These are phyloP conservation scores for Cossypha caffra DNA, from an alignment of 2,797 vertebrate genomes.

Conservation along the genomic window DNA sequence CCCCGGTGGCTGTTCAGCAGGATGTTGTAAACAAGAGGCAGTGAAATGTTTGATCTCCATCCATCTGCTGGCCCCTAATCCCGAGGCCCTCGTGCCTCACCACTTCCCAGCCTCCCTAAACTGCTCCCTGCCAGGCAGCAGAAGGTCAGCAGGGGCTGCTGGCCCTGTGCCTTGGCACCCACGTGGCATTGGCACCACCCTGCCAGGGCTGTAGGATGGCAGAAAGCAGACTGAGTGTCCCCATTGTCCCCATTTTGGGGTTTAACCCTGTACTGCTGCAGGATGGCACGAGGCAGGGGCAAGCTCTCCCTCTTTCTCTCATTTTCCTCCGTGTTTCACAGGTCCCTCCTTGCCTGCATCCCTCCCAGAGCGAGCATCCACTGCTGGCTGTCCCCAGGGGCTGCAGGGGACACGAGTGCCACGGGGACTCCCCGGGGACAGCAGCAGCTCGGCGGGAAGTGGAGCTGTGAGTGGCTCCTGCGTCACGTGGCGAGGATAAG, in stretches of 20 bases:
- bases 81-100: not conserved
- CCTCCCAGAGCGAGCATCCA: accelerated
- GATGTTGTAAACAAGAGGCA: not conserved
- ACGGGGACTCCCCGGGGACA: not conserved
- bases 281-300: not conserved
- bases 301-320: no score
- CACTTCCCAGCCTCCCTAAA: not conserved
- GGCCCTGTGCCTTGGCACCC: not conserved
- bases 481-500: slow-evolving; percentile 37
- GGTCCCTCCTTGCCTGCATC: accelerated
- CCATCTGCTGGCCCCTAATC: slow-evolving; percentile 10
- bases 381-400: not conserved
- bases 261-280: not conserved
- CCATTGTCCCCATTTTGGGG: accelerated
- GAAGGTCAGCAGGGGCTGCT: not conserved
- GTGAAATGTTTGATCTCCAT: not conserved
- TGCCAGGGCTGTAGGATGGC: not conserved
- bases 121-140: not conserved
- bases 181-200: accelerated
- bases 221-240: not conserved
- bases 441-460: slow-evolving; percentile 25
- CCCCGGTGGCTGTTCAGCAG: accelerated
- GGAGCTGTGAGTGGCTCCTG: slow-evolving; percentile 43
- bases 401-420: not conserved
- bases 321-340: not conserved